Evolutionary conservation across 2,797 vertebrate species (phyloP).

Genomic region (Gila robusta): DNA sequence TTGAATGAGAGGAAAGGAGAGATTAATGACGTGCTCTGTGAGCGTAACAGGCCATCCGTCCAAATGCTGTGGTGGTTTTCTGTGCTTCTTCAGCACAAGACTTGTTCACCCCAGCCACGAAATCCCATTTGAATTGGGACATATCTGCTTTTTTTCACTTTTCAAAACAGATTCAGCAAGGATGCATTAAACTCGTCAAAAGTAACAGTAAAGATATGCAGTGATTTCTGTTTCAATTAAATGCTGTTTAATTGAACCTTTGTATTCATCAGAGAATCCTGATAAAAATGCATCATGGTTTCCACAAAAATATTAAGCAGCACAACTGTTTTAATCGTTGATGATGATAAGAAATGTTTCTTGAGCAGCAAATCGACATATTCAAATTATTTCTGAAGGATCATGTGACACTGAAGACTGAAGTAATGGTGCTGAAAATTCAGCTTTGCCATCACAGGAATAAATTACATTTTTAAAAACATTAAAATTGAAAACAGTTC

Average conservation of each 20-base stretch:
- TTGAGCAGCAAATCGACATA: too few relatives aligned
- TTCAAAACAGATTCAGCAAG: not conserved
- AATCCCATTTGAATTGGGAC: slow-evolving; percentile 1
- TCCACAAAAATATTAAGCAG: not conserved
- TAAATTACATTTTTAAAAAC: too few relatives aligned
- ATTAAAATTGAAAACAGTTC: too few relatives aligned
- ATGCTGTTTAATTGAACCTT: not conserved
- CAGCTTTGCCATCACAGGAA: not conserved
- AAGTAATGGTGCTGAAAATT: not conserved
- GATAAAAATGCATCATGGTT: too few relatives aligned
- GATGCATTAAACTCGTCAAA: not conserved
- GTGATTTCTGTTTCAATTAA: not conserved
- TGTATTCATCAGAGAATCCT: too few relatives aligned
- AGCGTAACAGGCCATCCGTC: slow-evolving; percentile 35
- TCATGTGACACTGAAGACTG: too few relatives aligned
- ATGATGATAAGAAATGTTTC: not conserved
- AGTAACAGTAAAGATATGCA: not conserved
- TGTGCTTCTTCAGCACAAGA: not conserved
- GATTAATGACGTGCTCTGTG: slow-evolving; percentile 37
- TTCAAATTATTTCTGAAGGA: not conserved
- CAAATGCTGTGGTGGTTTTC: slow-evolving; percentile 2
- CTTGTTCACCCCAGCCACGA: not conserved
- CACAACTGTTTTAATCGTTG: not conserved
- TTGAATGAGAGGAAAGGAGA: slow-evolving; percentile 44
- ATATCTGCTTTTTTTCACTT: not conserved